Evolutionary conservation across 2,113 vertebrate species (phyloP).

Genomic region (Smithornis capensis): DNA sequence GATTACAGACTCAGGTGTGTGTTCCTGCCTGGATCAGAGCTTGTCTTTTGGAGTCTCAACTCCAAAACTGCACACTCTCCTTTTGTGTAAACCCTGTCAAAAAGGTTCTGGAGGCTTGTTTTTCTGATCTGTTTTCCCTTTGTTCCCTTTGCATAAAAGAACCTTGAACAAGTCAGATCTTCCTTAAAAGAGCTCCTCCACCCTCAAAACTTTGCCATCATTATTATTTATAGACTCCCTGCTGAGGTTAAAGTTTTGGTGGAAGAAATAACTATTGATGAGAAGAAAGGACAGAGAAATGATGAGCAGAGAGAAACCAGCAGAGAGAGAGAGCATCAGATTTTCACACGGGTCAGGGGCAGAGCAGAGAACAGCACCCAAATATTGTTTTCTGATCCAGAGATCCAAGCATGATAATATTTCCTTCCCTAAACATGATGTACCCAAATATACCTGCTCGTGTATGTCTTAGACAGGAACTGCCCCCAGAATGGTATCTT

Average conservation of each 20-base stretch:
- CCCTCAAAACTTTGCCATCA: background rate
- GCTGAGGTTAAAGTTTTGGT: background rate
- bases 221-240: rapidly evolving
- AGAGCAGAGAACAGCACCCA: background rate
- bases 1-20: background rate
- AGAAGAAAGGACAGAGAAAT: background rate
- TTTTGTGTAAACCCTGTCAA: background rate
- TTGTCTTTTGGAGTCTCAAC: background rate
- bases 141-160: background rate
- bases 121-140: background rate
- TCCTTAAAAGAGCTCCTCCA: background rate
- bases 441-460: background rate
- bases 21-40: background rate
- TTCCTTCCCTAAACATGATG: background rate
- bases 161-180: background rate
- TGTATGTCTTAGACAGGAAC: background rate
- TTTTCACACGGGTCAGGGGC: background rate
- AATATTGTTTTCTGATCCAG: background rate
- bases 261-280: background rate
- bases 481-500: background rate
- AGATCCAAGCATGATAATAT: background rate
- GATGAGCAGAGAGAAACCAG: background rate
- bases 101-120: background rate
- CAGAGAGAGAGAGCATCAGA: background rate
- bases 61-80: background rate